Evolutionary conservation across 2,113 vertebrate genomes (phyloP).

Genomic region (Chiloscyllium plagiosum): DNA sequence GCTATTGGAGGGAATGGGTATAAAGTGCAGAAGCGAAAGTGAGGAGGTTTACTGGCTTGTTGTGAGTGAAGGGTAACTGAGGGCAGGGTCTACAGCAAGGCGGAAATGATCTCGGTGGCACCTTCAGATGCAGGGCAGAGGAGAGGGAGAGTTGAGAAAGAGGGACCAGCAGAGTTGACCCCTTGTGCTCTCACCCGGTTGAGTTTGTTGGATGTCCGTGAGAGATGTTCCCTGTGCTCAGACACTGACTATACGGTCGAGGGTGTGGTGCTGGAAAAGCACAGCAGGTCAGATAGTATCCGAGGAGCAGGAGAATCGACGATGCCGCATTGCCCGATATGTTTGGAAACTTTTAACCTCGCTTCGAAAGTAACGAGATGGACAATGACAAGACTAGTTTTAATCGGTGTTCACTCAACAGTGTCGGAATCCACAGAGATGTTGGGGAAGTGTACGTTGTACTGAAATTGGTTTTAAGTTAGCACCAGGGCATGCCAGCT

Average conservation of each 20-base stretch:
- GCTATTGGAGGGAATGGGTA: neutral
- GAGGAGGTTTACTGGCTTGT: neutral
- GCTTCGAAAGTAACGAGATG: neutral
- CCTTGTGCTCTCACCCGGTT: neutral
- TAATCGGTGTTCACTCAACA: neutral
- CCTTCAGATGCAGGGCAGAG: neutral
- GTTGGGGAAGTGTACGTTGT: neutral
- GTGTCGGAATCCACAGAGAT: too few relatives aligned
- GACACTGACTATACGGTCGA: neutral
- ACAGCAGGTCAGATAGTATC: too few relatives aligned
- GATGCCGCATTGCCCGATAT: neutral
- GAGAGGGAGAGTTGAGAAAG: neutral
- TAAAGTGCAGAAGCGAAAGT: neutral
- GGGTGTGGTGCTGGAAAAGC: too few relatives aligned
- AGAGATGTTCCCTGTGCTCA: neutral
- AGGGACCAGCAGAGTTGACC: neutral
- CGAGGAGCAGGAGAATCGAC: too few relatives aligned
- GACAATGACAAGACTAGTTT: neutral
- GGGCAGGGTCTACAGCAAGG: neutral
- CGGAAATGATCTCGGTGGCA: neutral
- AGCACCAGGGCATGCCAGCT: neutral
- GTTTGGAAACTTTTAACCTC: neutral
- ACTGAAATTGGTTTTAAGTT: neutral
- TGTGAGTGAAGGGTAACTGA: neutral
- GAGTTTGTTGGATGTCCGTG: neutral